A percentile compares a stretch with the other conserved stretches of the same genome.
These are phyloP conservation scores for Microctenopoma steveboyesi DNA, from an alignment of 2,797 vertebrate species.

Conservation along the genomic window DNA sequence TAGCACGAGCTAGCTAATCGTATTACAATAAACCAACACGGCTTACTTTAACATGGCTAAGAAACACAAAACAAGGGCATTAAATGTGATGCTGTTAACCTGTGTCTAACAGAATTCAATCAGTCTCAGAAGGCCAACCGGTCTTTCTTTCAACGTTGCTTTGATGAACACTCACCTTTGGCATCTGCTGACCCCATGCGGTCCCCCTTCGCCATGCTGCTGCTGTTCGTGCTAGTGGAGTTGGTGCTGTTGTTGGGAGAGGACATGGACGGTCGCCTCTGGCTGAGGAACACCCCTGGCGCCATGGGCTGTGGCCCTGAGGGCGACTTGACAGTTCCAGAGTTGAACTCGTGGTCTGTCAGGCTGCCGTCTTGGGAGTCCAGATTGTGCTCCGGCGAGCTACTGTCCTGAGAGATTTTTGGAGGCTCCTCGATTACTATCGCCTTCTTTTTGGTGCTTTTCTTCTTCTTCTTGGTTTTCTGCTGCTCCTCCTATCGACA, in stretches of 20 bases:
- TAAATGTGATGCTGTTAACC: not conserved
- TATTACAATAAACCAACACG: no score
- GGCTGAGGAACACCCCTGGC: slow-evolving; percentile 94
- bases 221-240: slow-evolving; percentile 89
- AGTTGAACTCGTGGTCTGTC: slow-evolving; percentile 92
- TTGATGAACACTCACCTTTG: slow-evolving; percentile 75
- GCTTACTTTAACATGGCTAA: no score
- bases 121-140: no score
- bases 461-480: slow-evolving; percentile 97
- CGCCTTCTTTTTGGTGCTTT: slow-evolving; percentile 93
- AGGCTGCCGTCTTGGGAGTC: slow-evolving; percentile 91
- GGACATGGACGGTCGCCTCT: slow-evolving; percentile 91
- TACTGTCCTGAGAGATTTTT: slow-evolving; percentile 90
- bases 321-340: slow-evolving; percentile 85
- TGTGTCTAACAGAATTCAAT: not conserved
- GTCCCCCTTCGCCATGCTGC: slow-evolving; percentile 77
- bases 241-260: slow-evolving; percentile 91
- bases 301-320: slow-evolving; percentile 93
- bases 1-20: no score
- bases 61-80: not conserved
- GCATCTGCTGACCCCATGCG: slow-evolving; percentile 77
- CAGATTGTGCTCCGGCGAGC: slow-evolving; percentile 90
- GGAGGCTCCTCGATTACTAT: slow-evolving; percentile 83
- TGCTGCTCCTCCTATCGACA: slow-evolving; percentile 91
- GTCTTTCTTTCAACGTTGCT: no score